Evolutionary conservation across 1,140 invertebrate species (phyloP), one percentile per base, ranked within the genome.

Genomic region (Danaus plexippus): DNA sequence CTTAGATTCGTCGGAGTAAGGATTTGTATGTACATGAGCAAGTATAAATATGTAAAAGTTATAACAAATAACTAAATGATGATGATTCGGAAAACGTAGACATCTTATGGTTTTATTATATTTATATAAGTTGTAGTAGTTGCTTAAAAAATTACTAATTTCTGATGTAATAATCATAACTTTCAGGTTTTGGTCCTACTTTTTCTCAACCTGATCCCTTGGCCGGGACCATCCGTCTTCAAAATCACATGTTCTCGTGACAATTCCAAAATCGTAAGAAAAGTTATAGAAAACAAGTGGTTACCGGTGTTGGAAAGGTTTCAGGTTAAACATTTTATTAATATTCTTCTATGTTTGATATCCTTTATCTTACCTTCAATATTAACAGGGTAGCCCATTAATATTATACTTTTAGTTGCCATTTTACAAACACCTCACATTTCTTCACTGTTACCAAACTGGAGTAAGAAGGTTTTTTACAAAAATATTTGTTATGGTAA

Each of bases 211-310:
- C 89, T 95, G 74, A 94, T 96, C 85, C 94, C 94, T 83, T 95
- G 94, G 94, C 94, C 94, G 69, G 94, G 93, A 72, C 93, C 94
- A 51, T 92, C 92, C 62, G 90, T 94, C 54, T 93, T 95, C 90
- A 94, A 94, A 87, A 93, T 94, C 73, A 92, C 94, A 66, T 96
- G 95, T 75, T 94, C 94, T 62, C 90, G 94, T 89, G 94, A 96
- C 89, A 95, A 94, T 87, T 94, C 95, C 56, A 92, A 94, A 71
- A 91, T 96, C 67, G 95, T 97, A 47, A 90, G 95, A 70, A 94
- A 94, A 88, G 91, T 97, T 63, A 92, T 97, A 67, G 92, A 95
- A 84, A 95, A 93, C 91, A 96, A 96, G 90, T 95, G 96, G 92
- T 90, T 94, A 56, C 95, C 96, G 44, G 92, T 97, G 46, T 89